These are phyloP conservation scores for Teleogryllus occipitalis DNA, from an alignment of 1,140 invertebrate genomes.

Conservation along the genomic window DNA sequence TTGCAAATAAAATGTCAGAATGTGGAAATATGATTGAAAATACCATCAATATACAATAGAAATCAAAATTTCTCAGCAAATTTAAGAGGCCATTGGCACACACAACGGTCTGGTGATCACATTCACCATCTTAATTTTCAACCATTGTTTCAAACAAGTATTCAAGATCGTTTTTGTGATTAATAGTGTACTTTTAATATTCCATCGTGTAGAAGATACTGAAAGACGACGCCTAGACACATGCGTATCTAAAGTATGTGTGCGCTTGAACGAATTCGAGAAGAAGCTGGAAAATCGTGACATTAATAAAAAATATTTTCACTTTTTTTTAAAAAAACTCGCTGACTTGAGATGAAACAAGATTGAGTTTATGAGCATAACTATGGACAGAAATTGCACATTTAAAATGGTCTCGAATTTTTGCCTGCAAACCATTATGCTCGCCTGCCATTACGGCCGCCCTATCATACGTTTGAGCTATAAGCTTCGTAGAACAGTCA, in stretches of 20 bases:
- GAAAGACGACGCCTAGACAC: background rate
- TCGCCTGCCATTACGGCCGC: background rate
- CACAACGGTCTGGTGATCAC: background rate
- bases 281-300: background rate
- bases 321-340: background rate
- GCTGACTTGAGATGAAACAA: background rate
- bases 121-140: too few relatives aligned
- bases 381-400: background rate
- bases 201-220: background rate
- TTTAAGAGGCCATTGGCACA: background rate
- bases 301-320: background rate
- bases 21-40: background rate
- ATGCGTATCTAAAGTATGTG: background rate
- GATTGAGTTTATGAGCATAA: background rate
- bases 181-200: too few relatives aligned
- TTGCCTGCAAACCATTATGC: background rate
- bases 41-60: background rate
- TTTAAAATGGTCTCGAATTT: slow-evolving; percentile 1
- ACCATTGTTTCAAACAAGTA: too few relatives aligned
- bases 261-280: too few relatives aligned
- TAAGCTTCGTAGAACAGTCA: background rate
- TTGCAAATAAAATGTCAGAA: background rate
- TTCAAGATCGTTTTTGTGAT: too few relatives aligned
- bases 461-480: background rate
- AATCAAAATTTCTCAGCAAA: background rate